Base-by-base conservation (phyloP, 2,113 vertebrate genomes). In the Gulo gulo region DNA sequence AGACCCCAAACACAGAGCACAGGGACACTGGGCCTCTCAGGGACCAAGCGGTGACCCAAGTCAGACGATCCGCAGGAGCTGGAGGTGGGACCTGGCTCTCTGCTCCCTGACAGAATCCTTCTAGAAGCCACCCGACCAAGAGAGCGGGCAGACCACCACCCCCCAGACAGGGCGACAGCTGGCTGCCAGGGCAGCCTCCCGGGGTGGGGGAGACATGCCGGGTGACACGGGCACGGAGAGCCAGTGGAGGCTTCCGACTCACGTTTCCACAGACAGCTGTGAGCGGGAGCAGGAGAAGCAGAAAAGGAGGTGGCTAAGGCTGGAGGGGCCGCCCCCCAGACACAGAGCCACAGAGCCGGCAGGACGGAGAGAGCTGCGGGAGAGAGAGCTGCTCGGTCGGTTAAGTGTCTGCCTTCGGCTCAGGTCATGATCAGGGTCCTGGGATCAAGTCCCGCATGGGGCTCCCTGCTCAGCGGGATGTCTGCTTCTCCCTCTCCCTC, bases 131-230 rank as follows among this genome's bases (percentile, higher is more conserved):
- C 0, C 0, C 1, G 50, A 4, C n/a, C 39, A 45, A 69, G 67
- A 67, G 26, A 16, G 76, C 39, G 1, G 24, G 31, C 18, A 20
- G 57, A 42, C 7, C 23, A 15, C 23, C 24, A 0, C 36, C 57
- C 65, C 76, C 23, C 9, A 2, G 39, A 57, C 10, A 39, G 36
- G 2, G 39, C 20, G 21, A 45, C 36, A 26, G 11, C 10, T 4
- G 39, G 65, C 34, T 45, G 26, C 14, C 13, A 31, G 18, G 71
- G 13, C 39, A 45, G 79, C 65, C 26, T n/a, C 65, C 20, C 0
- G 5, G n/a, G 34, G 31, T 57, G 34, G 39, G 9, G 39, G 36
- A 11, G 14, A 26, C 13, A 52, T 0, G 4, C 29, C 0, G 14
- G 55, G 9, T 57, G 67, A 36, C 47, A 1, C 4, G 31, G 18